These are phyloP conservation scores for Chrysomallon squamiferum DNA, from an alignment of 1,140 invertebrate species.

Conservation along the genomic window DNA sequence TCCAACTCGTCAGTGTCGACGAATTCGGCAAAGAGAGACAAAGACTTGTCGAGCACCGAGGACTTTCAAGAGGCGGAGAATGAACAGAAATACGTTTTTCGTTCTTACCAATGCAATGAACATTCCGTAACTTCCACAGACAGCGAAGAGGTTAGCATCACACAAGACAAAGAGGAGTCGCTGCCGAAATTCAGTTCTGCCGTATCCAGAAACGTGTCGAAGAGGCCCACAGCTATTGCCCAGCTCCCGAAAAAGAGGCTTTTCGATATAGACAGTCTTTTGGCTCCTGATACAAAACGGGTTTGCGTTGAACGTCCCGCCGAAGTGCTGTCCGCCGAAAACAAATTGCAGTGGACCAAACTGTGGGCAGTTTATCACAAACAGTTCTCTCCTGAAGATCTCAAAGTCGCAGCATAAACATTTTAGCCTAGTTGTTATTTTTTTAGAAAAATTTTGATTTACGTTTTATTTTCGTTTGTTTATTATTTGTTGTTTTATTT, in stretches of 20 bases:
- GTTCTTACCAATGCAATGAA: no score
- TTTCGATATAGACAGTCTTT: constrained; percentile 92
- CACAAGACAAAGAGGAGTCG: constrained; percentile 2
- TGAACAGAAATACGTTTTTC: no score
- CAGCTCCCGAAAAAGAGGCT: constrained; percentile 73
- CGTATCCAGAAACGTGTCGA: neutral
- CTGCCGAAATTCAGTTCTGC: neutral
- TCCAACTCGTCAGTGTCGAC: no score
- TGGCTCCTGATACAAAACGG: constrained; percentile 72
- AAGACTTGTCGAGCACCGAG: no score
- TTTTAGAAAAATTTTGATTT: no score
- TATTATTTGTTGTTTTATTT: no score
- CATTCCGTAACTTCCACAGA: no score
- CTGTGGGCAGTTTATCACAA: neutral
- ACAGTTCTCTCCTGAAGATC: neutral
- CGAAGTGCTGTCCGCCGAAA: neutral
- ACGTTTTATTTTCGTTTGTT: no score
- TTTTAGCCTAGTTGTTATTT: no score
- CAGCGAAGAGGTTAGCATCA: constrained; percentile 9
- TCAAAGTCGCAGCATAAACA: neutral
- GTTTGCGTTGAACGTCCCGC: neutral
- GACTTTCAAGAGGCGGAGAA: no score
- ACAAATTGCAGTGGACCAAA: neutral
- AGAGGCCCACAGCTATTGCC: constrained; percentile 13
- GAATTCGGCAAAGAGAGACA: no score